These are phyloP conservation scores for Sebastes steindachneri DNA, from an alignment of 2,797 vertebrate genomes.

Conservation along the genomic window DNA sequence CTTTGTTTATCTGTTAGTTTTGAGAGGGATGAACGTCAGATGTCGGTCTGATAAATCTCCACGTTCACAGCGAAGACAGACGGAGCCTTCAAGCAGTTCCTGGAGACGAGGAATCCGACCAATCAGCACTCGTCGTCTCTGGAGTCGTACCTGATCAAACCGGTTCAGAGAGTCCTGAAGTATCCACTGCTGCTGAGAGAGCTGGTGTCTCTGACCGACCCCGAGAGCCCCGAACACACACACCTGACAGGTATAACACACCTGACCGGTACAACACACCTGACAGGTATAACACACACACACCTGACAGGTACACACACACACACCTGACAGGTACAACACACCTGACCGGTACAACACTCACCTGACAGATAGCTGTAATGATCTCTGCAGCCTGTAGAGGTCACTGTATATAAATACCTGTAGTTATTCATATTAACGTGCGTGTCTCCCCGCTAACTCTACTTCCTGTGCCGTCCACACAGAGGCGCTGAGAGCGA, in stretches of 20 bases:
- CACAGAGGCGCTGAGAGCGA: slow-evolving; percentile 92
- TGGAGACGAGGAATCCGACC: slow-evolving; percentile 92
- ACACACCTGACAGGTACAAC: not conserved
- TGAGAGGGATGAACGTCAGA: not conserved
- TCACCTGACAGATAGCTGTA: not conserved
- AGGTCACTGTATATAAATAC: too few species aligned
- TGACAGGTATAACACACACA: slow-evolving; percentile 83
- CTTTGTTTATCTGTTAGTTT: not conserved
- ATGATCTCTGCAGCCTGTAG: too few species aligned
- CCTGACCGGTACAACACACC: slow-evolving; percentile 34
- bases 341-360: not conserved
- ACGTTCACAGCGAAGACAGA: slow-evolving; percentile 89
- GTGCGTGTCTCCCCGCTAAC: not conserved
- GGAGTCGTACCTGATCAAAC: slow-evolving; percentile 97
- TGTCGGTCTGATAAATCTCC: not conserved
- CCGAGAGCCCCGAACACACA: slow-evolving; percentile 90
- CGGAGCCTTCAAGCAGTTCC: slow-evolving; percentile 90
- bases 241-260: slow-evolving; percentile 88
- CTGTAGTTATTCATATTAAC: rapidly evolving
- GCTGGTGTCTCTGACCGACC: slow-evolving; percentile 90
- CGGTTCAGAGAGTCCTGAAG: slow-evolving; percentile 95
- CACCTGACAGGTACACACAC: not conserved
- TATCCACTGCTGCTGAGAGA: slow-evolving; percentile 94
- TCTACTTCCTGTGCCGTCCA: slow-evolving; percentile 2
- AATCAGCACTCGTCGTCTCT: slow-evolving; percentile 95